Evolutionary conservation across 1,140 invertebrate species (phyloP).

Genomic region (Heliconius melpomene): DNA sequence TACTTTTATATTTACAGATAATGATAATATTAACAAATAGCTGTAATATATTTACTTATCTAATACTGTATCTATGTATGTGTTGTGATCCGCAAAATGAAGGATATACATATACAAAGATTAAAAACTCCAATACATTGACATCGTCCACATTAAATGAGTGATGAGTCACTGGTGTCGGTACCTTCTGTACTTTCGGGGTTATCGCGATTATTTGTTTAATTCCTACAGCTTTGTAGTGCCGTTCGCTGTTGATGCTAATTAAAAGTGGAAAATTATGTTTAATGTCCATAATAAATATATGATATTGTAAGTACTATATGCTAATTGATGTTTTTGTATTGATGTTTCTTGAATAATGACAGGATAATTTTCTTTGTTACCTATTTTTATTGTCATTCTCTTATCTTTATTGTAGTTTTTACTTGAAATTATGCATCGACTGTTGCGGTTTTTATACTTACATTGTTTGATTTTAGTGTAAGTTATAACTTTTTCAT

Average conservation of each 20-base stretch:
- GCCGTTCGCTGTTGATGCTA: constrained; percentile 34
- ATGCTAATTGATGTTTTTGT: constrained; percentile 12
- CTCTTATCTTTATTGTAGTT: not conserved
- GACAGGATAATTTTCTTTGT: not conserved
- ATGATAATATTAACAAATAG: no score
- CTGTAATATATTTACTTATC: no score
- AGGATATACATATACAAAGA: not conserved
- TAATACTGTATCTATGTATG: no score
- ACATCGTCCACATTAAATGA: constrained; percentile 55
- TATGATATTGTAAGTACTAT: not conserved
- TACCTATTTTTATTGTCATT: no score
- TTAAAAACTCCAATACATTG: not conserved
- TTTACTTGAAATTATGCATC: not conserved
- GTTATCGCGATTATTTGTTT: constrained; percentile 58
- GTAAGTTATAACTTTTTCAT: no score
- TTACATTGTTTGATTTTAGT: no score
- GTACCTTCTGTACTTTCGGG: constrained; percentile 45
- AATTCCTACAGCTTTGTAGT: constrained; percentile 49
- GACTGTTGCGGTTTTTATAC: no score
- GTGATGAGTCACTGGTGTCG: constrained; percentile 60
- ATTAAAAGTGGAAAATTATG: constrained; percentile 25
- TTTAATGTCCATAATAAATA: constrained; percentile 9
- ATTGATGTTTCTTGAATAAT: not conserved
- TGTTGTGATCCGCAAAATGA: no score
- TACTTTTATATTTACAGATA: no score